phyloP scores from a whole-genome alignment of 2,888 invertebrate genomes.

The Phrixothrix hirtus region DNA sequence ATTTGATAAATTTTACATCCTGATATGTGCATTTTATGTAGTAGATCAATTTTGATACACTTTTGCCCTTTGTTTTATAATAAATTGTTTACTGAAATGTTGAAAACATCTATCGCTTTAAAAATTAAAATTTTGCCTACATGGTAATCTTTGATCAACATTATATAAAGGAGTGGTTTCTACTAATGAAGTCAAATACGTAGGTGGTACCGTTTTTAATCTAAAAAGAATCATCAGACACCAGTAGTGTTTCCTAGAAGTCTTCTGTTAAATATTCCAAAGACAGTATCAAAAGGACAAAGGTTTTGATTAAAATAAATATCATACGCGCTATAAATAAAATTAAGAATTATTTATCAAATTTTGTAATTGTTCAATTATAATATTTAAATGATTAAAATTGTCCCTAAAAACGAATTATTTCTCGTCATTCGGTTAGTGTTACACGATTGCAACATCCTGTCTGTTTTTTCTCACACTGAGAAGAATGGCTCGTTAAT shows the following conservation, averaged over 20 bases:
- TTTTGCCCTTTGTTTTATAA: background rate
- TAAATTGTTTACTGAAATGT: too few species aligned
- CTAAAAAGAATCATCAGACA: background rate
- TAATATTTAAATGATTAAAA: too few species aligned
- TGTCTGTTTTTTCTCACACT: slow-evolving; percentile 24
- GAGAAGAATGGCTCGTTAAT: slow-evolving; percentile 24
- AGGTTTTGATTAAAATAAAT: background rate
- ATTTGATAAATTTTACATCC: too few species aligned
- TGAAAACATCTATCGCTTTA: too few species aligned
- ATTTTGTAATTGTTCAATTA: too few species aligned
- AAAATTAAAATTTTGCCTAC: background rate
- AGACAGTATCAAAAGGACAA: background rate
- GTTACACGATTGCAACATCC: slow-evolving; percentile 8
- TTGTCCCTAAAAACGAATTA: too few species aligned
- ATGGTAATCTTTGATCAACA: background rate
- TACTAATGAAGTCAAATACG: slow-evolving; percentile 1
- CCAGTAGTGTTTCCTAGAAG: background rate
- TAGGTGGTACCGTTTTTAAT: slow-evolving; percentile 1
- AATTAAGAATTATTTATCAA: background rate
- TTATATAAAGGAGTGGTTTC: background rate
- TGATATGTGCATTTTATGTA: too few species aligned
- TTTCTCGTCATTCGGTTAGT: slow-evolving; percentile 3
- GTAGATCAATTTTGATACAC: background rate
- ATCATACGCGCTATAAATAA: background rate
- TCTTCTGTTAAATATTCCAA: background rate